phyloP scores from a whole-genome alignment of 2,888 invertebrate genomes.

The Pinctada fucata region DNA sequence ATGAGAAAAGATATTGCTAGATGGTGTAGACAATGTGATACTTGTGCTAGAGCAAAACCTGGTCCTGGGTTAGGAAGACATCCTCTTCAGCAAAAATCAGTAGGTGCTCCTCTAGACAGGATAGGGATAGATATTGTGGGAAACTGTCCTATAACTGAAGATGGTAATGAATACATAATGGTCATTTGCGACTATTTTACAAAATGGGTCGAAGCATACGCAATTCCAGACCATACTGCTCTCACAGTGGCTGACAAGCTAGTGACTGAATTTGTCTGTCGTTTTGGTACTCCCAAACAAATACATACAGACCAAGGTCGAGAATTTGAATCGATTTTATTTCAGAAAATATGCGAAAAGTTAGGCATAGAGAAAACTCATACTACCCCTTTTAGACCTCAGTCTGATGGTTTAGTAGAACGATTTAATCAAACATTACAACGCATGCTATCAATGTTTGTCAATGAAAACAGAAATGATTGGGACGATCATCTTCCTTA shows the following conservation, averaged over 20 bases:
- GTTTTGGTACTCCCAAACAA: slow-evolving; percentile 22
- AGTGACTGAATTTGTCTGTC: slow-evolving; percentile 25
- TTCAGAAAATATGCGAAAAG: slow-evolving; percentile 39
- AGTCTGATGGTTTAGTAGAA: slow-evolving; percentile 48
- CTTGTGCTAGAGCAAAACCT: slow-evolving; percentile 44
- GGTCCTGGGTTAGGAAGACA: slow-evolving; percentile 20
- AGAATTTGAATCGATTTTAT: slow-evolving; percentile 48
- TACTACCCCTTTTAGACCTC: slow-evolving; percentile 45
- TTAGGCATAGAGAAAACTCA: slow-evolving; percentile 47
- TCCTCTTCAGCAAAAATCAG: background rate
- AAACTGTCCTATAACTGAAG: slow-evolving; percentile 6
- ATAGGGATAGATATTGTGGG: slow-evolving; percentile 18
- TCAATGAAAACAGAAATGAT: slow-evolving; percentile 33
- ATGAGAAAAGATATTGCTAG: slow-evolving; percentile 41
- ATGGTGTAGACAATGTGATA: slow-evolving; percentile 41
- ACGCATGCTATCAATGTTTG: slow-evolving; percentile 39
- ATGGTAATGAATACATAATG: slow-evolving; percentile 34
- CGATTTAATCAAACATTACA: slow-evolving; percentile 47
- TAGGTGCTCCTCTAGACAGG: slow-evolving; percentile 19
- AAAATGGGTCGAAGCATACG: slow-evolving; percentile 38
- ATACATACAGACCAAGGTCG: slow-evolving; percentile 53
- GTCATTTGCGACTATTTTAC: slow-evolving; percentile 41
- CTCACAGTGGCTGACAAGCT: slow-evolving; percentile 42
- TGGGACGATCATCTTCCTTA: slow-evolving; percentile 50
- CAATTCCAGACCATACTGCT: slow-evolving; percentile 38